These are phyloP conservation scores for Cydia amplana DNA, from an alignment of 1,140 invertebrate genomes.

Conservation along the genomic window DNA sequence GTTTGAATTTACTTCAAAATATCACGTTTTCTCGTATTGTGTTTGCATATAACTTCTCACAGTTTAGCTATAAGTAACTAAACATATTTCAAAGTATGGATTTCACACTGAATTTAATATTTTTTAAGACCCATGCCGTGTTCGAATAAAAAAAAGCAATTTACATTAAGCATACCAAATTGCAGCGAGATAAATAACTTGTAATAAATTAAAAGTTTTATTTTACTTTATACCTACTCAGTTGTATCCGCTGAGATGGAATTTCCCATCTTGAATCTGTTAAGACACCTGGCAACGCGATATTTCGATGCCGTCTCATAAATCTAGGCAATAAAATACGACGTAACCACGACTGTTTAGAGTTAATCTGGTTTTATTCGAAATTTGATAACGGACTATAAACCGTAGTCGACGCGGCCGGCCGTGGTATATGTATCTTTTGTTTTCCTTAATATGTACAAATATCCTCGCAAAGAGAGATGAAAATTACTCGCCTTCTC, in stretches of 20 bases:
- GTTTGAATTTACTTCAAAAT: too few species aligned
- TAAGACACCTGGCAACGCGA: conserved; percentile 46
- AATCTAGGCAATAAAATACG: conserved; percentile 50
- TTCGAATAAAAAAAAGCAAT: conserved; percentile 2
- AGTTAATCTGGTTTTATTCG: conserved; percentile 26
- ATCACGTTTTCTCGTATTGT: too few species aligned
- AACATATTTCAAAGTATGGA: neutral
- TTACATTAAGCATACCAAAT: conserved; percentile 16
- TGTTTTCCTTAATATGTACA: neutral
- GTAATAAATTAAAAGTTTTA: conserved; percentile 30
- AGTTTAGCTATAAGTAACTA: neutral
- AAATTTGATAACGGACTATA: conserved; percentile 31
- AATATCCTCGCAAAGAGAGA: neutral
- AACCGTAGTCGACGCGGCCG: neutral
- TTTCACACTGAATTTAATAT: neutral
- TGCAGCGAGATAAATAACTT: conserved; percentile 18
- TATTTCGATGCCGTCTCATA: conserved; percentile 45
- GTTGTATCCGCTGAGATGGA: conserved; percentile 39
- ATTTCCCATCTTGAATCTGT: conserved; percentile 46
- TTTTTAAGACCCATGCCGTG: neutral
- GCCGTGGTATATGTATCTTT: conserved; percentile 1
- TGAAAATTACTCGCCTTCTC: neutral
- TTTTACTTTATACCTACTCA: conserved; percentile 20
- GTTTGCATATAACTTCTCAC: too few species aligned
- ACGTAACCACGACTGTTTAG: conserved; percentile 30